These are phyloP conservation scores for Cerceris rybyensis DNA, from an alignment of 2,888 invertebrate genomes.

Conservation along the genomic window DNA sequence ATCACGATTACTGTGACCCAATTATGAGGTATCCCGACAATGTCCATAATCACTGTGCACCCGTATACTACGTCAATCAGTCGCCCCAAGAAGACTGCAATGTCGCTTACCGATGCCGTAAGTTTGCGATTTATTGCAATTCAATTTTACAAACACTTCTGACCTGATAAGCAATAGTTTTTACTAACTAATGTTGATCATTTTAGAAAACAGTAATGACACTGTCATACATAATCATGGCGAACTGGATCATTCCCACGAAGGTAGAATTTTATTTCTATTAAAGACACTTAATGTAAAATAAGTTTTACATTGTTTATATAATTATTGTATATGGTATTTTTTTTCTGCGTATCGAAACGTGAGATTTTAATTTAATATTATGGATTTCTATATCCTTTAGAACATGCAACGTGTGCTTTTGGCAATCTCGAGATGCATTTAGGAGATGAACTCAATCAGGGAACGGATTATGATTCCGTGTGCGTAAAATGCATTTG, in stretches of 20 bases:
- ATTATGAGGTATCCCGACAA: constrained; percentile 32
- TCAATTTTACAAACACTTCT: neutral
- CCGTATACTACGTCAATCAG: constrained; percentile 60
- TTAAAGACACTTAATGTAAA: neutral
- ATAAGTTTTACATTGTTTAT: no score
- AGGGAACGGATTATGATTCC: constrained; percentile 60
- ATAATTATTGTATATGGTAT: no score
- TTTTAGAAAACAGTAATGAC: constrained; percentile 65
- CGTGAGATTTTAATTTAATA: neutral
- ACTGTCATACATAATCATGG: constrained; percentile 45
- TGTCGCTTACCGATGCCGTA: constrained; percentile 69
- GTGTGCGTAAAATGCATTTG: constrained; percentile 71
- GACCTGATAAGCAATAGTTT: neutral
- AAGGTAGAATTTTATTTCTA: constrained; percentile 15
- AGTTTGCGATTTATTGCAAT: constrained; percentile 49
- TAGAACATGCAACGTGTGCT: constrained; percentile 48
- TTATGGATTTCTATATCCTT: neutral
- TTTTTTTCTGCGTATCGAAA: neutral
- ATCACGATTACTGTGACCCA: constrained; percentile 49
- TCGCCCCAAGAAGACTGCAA: constrained; percentile 61
- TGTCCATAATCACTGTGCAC: constrained; percentile 65
- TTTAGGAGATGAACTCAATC: constrained; percentile 68
- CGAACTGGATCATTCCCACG: neutral
- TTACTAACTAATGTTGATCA: constrained; percentile 2
- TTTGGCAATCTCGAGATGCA: constrained; percentile 70